A percentile compares a stretch with the other conserved stretches of the same genome.
Conservation (phyloP, 2,113 vertebrate species). For the Romanogobio albipinnatus region DNA sequence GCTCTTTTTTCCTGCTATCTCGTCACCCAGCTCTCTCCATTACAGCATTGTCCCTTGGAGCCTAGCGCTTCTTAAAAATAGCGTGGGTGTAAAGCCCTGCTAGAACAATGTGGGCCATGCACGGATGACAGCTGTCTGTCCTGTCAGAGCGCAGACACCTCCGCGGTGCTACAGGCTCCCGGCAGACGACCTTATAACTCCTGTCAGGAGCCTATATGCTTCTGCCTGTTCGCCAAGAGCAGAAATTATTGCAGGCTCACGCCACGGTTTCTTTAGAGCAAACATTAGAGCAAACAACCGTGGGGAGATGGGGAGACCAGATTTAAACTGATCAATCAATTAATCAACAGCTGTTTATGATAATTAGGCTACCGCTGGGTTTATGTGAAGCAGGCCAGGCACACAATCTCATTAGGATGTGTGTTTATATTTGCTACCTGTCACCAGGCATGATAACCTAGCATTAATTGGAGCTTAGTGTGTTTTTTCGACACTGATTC, state of each 20-base stretch:
- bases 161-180: background rate
- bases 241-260: background rate
- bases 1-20: background rate
- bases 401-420: constrained; percentile 9
- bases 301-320: background rate
- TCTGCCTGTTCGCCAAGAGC: background rate
- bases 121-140: constrained; percentile 55
- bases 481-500: constrained; percentile 5
- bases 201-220: constrained; percentile 18
- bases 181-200: background rate
- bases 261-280: background rate
- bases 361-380: constrained; percentile 17
- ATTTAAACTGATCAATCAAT: constrained; percentile 28
- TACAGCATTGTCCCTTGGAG: constrained; percentile 48
- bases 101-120: constrained; percentile 24
- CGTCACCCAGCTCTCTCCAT: constrained; percentile 20
- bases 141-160: constrained; percentile 27
- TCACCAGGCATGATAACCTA: background rate
- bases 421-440: constrained; percentile 21
- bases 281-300: constrained; percentile 5
- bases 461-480: constrained; percentile 5
- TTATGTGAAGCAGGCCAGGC: constrained; percentile 8
- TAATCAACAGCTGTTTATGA: constrained; percentile 35
- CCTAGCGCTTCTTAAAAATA: constrained; percentile 50
- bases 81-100: constrained; percentile 43